Percentiles rank a stretch among this genome's conserved stretches.
Evolutionary conservation across 2,888 invertebrate species (phyloP).

Genomic region (Chloroclystis v-ata): DNA sequence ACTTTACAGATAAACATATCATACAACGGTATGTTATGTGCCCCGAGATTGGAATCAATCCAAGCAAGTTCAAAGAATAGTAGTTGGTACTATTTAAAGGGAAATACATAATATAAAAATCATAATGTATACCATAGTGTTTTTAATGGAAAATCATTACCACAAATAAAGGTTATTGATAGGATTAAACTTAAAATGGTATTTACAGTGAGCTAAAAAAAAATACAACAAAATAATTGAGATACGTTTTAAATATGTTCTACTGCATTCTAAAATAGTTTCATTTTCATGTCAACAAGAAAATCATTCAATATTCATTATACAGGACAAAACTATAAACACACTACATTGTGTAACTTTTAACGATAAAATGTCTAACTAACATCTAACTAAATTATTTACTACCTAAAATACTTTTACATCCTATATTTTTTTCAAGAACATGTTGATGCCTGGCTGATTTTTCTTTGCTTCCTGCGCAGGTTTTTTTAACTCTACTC

Average conservation of each 20-base stretch:
- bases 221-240: not conserved
- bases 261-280: not conserved
- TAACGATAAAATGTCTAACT: no score
- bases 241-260: no score
- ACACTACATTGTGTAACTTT: not conserved
- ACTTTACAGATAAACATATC: no score
- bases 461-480: constrained; percentile 55
- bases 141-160: constrained; percentile 16
- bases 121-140: not conserved
- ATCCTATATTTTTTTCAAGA: constrained; percentile 56
- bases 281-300: not conserved
- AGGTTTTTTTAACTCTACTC: constrained; percentile 49
- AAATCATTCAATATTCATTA: not conserved
- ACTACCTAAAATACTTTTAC: not conserved
- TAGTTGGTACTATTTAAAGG: no score
- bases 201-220: constrained; percentile 19
- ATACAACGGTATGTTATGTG: no score
- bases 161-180: constrained; percentile 5
- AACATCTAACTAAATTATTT: no score
- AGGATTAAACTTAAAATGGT: constrained; percentile 5
- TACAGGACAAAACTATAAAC: not conserved
- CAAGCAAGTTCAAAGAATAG: no score
- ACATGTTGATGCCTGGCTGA: constrained; percentile 66
- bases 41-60: no score
- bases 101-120: no score